Conservation (phyloP, 2,888 invertebrate genomes). For the Cataglyphis cursor region DNA sequence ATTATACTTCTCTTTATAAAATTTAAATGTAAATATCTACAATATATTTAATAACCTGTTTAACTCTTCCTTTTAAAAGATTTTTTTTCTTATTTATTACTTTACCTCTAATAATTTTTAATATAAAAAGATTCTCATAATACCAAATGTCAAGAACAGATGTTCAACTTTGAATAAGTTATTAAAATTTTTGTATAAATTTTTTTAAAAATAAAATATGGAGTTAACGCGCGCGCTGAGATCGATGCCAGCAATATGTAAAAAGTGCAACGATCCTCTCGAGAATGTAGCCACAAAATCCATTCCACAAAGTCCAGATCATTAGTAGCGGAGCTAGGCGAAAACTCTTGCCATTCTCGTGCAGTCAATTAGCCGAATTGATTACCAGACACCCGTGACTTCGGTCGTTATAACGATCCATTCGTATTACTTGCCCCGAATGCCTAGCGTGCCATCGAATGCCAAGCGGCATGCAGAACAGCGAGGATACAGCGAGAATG, state of each 20-base stretch:
- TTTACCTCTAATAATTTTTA: neutral
- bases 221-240: neutral
- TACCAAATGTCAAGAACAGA: neutral
- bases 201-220: neutral
- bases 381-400: constrained; percentile 50
- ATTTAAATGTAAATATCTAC: neutral
- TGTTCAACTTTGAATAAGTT: neutral
- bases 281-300: neutral
- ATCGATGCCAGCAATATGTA: neutral
- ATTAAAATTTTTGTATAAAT: neutral
- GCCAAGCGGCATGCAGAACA: constrained; percentile 59
- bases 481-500: constrained; percentile 48
- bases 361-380: constrained; percentile 49
- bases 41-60: neutral
- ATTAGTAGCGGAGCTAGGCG: constrained; percentile 45
- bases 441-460: constrained; percentile 53
- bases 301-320: constrained; percentile 29
- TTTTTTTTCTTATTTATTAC: neutral
- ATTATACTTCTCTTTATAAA: neutral
- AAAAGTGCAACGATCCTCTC: neutral
- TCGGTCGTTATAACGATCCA: constrained; percentile 44
- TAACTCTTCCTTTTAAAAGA: neutral
- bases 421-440: constrained; percentile 52
- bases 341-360: constrained; percentile 42
- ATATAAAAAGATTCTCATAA: neutral